phyloP scores from a whole-genome alignment of 2,113 vertebrate species.

The Bos javanicus region DNA sequence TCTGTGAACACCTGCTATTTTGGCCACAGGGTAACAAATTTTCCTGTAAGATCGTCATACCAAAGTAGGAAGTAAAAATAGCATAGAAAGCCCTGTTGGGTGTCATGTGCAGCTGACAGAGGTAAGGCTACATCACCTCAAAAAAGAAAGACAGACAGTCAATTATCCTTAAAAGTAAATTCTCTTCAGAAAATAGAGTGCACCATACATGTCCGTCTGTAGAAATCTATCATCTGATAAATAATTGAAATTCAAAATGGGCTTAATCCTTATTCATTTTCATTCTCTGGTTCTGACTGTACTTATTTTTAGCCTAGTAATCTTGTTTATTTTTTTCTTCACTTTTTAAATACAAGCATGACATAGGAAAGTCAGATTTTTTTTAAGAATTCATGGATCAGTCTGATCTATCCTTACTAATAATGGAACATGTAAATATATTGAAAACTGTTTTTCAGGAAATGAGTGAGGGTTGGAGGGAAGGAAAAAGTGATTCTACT shows the following conservation, averaged over 20 bases:
- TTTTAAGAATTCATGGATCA: conserved; percentile 36
- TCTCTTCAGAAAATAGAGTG: background rate
- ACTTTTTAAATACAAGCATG: conserved; percentile 57
- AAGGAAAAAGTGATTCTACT: conserved; percentile 65
- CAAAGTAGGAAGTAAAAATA: conserved; percentile 43
- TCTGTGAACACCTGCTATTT: conserved; percentile 54
- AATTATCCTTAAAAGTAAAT: background rate
- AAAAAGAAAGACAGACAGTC: conserved; percentile 2
- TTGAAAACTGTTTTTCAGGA: conserved; percentile 77
- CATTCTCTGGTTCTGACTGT: background rate
- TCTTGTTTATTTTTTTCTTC: background rate
- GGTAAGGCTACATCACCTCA: background rate
- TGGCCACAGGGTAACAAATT: conserved; percentile 60
- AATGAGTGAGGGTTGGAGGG: conserved; percentile 48
- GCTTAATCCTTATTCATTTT: conserved; percentile 41
- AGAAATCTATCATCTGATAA: conserved; percentile 25
- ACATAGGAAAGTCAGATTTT: conserved; percentile 62
- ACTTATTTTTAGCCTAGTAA: conserved; percentile 30
- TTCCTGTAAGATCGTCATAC: conserved; percentile 41
- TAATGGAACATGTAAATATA: conserved; percentile 78
- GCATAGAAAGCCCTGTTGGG: background rate
- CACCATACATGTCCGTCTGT: background rate
- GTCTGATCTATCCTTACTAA: conserved; percentile 61
- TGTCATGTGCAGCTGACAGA: conserved; percentile 59
- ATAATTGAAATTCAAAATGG: conserved; percentile 34